A percentile compares a stretch with the other conserved stretches of the same genome.
Conservation (phyloP, 30 jellyfish, hydroid and myxozoan species). For the Chrysaora quinquecirrha region DNA sequence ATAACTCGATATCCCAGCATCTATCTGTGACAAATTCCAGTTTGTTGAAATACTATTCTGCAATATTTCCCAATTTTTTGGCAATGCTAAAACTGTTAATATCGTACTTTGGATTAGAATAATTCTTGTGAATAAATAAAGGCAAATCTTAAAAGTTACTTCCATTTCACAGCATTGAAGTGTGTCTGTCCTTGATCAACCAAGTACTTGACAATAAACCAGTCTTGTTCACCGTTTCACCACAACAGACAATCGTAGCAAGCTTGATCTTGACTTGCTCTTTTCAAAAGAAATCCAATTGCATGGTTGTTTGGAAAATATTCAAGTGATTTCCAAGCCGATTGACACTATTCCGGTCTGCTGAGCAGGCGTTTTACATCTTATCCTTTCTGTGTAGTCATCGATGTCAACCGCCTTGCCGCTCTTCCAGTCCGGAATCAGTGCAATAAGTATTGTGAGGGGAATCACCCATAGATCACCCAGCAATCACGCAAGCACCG, state of each 20-base stretch:
- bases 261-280: too few relatives aligned
- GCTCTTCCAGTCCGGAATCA: too few relatives aligned
- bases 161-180: slow-evolving; percentile 27
- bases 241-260: slow-evolving; percentile 44
- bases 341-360: slow-evolving; percentile 25
- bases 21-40: slow-evolving; percentile 45
- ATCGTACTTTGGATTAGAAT: too few relatives aligned
- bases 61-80: slow-evolving; percentile 36
- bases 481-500: neutral
- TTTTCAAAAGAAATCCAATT: neutral
- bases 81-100: slow-evolving; percentile 8
- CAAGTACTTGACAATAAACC: slow-evolving; percentile 8
- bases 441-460: too few relatives aligned
- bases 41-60: neutral
- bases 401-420: too few relatives aligned
- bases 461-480: neutral
- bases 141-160: too few relatives aligned
- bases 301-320: neutral
- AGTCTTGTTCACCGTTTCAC: neutral
- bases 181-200: slow-evolving; percentile 16
- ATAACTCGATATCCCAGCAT: slow-evolving; percentile 60
- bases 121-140: too few relatives aligned
- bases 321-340: slow-evolving; percentile 25
- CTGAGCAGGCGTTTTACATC: slow-evolving; percentile 56
- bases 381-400: slow-evolving; percentile 1